A percentile compares a stretch with the other conserved stretches of the same genome.
These are phyloP conservation scores for Sarcophaga peregrina DNA, from an alignment of 1,140 invertebrate genomes.

Conservation along the genomic window DNA sequence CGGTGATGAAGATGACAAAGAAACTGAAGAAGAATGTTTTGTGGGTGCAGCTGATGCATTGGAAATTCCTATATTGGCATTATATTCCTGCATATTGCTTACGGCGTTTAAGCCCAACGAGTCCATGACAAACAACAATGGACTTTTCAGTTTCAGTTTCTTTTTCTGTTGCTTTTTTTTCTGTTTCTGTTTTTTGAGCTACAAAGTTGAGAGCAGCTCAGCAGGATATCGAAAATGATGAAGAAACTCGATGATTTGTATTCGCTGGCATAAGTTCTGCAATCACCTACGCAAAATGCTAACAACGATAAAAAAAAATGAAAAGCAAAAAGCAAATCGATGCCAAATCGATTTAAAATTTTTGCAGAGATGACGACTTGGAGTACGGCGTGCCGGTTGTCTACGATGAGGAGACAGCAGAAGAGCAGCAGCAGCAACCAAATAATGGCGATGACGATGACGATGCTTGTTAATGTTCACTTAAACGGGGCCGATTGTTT, in stretches of 20 bases:
- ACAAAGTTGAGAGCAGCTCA: constrained; percentile 26
- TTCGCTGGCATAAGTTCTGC: background rate
- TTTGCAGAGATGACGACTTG: background rate
- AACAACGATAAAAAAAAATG: too few relatives aligned
- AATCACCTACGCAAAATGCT: constrained; percentile 20
- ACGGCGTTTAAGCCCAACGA: constrained; percentile 23
- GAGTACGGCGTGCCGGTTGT: background rate
- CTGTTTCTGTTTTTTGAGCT: background rate
- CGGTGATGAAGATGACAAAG: background rate
- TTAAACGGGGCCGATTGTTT: background rate
- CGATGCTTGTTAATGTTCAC: constrained; percentile 14
- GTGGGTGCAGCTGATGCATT: constrained; percentile 45
- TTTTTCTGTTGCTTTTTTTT: too few relatives aligned
- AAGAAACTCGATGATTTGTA: constrained; percentile 11
- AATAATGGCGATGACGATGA: background rate
- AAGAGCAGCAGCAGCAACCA: background rate
- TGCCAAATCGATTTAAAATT: constrained; percentile 24
- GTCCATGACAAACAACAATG: constrained; percentile 24
- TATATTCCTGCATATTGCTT: constrained; percentile 41
- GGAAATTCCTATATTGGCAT: constrained; percentile 34
- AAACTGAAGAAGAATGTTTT: constrained; percentile 32
- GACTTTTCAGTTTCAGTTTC: background rate
- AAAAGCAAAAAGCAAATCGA: background rate
- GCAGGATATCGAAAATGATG: constrained; percentile 28
- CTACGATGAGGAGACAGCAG: background rate